Base-by-base conservation (phyloP, 2,888 invertebrate genomes). In the Ectemnius lituratus region DNA sequence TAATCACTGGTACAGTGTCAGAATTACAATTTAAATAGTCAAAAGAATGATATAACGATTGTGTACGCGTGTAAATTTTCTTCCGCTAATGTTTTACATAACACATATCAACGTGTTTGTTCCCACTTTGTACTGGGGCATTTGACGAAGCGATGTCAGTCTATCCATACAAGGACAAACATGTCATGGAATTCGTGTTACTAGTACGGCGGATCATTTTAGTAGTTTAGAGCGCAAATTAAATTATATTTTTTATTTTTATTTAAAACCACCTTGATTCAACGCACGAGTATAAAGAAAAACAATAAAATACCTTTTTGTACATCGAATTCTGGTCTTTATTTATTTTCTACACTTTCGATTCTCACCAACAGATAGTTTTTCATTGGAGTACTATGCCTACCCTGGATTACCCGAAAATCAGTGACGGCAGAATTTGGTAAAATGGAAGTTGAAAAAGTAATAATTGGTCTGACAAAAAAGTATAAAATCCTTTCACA, bases 281-380 rank as follows among this genome's bases (percentile, higher is more conserved):
- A 77, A 77, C 58, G 66, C 69, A 63, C 62, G 70, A 79, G 60
- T 75, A 76, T 75, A 47, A 68, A 72, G 63, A 68, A 63, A 72
- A 75, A 59, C 73, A 78, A 81, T 78, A 81, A 82, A 81, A 79
- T 56, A 79, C 65, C 61, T 84, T 70, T 84, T 84, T 83, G 79
- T 83, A 84, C 79, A 76, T 79, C 76, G 61, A 73, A 74, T 57
- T 70, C 62, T 74, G 18, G 69, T 70, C 69, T 78, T 75, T 59
- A 57, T 64, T 75, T 61, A 52, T 52, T 52, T 52, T 52, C 52
- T 52, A 52, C 37, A 37, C 37, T 37, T 37, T 37, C 37, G 37
- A 37, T 37, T 37, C 37, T 37, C 11, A 37, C 37, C 37, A 37
- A 37, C 37, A 37, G 37, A 37, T 37, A 37, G 2, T 6, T 8